These are phyloP conservation scores for Salmo trutta DNA, from an alignment of 2,797 vertebrate genomes.

Conservation along the genomic window DNA sequence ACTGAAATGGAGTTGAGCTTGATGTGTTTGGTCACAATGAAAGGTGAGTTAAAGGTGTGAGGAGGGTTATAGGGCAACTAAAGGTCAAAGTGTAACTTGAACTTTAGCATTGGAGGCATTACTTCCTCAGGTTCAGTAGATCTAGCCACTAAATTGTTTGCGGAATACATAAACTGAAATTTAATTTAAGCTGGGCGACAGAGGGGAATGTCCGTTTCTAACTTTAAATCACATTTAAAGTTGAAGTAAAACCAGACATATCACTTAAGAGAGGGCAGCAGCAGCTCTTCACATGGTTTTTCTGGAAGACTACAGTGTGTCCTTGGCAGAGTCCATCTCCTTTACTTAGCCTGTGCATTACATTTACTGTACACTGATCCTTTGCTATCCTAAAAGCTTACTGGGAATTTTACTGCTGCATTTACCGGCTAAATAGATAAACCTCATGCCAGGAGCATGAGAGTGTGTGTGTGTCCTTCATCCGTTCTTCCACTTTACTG, in stretches of 20 bases:
- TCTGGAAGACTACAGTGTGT: no score
- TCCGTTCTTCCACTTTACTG: not conserved
- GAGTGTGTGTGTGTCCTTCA: not conserved
- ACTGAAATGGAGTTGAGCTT: no score
- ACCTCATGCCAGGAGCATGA: not conserved
- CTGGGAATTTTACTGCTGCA: constrained; percentile 15
- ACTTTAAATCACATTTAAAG: constrained; percentile 14
- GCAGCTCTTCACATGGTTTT: not conserved
- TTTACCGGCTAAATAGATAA: constrained; percentile 28
- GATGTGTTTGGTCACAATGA: not conserved
- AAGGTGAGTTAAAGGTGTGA: not conserved
- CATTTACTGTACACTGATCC: constrained; percentile 22
- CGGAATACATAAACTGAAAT: not conserved
- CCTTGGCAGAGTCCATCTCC: not conserved
- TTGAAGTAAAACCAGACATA: constrained; percentile 15
- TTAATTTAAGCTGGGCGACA: not conserved
- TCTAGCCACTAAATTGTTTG: not conserved
- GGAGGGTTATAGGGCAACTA: not conserved
- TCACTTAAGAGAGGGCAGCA: constrained; percentile 13
- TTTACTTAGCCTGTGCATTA: not conserved
- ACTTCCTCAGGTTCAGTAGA: not conserved
- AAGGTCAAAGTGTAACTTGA: not conserved
- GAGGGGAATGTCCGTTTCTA: not conserved
- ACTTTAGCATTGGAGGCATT: not conserved
- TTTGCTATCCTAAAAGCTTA: constrained; percentile 16